Percentiles rank a stretch among this genome's conserved stretches.
These are phyloP conservation scores for Ictalurus furcatus DNA, from an alignment of 2,113 vertebrate species.

Conservation along the genomic window DNA sequence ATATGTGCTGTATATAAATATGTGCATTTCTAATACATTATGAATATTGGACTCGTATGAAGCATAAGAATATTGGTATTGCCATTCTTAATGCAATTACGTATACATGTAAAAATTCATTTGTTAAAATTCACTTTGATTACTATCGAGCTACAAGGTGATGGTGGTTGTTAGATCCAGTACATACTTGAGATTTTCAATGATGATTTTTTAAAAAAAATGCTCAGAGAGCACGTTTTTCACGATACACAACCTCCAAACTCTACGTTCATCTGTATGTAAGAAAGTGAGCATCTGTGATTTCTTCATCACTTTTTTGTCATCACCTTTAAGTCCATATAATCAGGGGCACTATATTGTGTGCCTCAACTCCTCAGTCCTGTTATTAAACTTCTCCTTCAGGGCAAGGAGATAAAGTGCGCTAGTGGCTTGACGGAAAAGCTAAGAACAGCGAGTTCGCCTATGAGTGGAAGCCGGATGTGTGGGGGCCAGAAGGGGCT, in stretches of 20 bases:
- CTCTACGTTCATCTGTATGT: background rate
- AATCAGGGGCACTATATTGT: constrained; percentile 45
- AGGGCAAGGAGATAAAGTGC: constrained; percentile 48
- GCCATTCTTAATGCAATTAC: too few relatives aligned
- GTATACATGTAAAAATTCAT: too few relatives aligned
- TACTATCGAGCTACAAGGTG: background rate
- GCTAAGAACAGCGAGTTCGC: constrained; percentile 11
- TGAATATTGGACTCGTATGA: too few relatives aligned
- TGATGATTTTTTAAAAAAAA: background rate
- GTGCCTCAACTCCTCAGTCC: constrained; percentile 23
- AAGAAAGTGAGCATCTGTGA: constrained; percentile 17
- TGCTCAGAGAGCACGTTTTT: background rate
- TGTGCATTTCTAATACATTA: too few relatives aligned
- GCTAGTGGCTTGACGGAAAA: constrained; percentile 42
- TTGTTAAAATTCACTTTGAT: background rate
- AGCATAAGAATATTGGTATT: too few relatives aligned
- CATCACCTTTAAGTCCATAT: constrained; percentile 49
- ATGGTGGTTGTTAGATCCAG: background rate
- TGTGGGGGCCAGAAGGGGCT: constrained; percentile 32
- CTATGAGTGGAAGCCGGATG: constrained; percentile 16
- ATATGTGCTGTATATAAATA: too few relatives aligned
- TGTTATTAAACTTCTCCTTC: constrained; percentile 57
- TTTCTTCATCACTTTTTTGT: constrained; percentile 39
- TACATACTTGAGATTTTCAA: background rate
- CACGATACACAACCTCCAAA: background rate